Evolutionary conservation across 1,140 invertebrate species (phyloP).

Genomic region (Lasioglossum baleicum): DNA sequence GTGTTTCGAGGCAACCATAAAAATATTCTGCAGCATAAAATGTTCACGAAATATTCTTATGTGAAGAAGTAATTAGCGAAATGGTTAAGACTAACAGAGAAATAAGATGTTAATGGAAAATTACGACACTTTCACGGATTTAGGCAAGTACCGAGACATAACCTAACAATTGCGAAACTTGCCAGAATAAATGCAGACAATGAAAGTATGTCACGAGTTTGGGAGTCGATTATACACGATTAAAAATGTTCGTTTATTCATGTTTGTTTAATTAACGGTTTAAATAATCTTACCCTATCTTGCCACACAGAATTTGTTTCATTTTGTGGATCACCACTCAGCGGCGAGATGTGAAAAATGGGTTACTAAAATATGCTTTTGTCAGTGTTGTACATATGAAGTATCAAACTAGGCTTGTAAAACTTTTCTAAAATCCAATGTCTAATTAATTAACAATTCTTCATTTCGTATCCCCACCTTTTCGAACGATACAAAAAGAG

Average conservation of each 20-base stretch:
- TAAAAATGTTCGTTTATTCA: neutral
- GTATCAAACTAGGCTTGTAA: slow-evolving; percentile 57
- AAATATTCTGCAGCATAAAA: neutral
- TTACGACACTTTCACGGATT: neutral
- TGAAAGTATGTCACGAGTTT: neutral
- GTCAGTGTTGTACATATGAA: slow-evolving; percentile 35
- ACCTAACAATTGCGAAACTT: slow-evolving; percentile 42
- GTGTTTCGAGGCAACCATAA: neutral
- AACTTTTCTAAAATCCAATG: slow-evolving; percentile 49
- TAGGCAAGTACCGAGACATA: slow-evolving; percentile 18
- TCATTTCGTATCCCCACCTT: neutral
- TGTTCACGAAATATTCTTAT: neutral
- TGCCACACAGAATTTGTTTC: slow-evolving; percentile 80
- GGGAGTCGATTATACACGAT: neutral
- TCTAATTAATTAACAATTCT: slow-evolving; percentile 17
- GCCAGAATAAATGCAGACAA: neutral
- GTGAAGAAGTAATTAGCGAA: neutral
- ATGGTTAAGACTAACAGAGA: no score
- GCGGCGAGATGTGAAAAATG: slow-evolving; percentile 5
- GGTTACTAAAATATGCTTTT: slow-evolving; percentile 32
- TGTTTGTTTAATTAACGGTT: neutral
- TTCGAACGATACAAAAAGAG: neutral
- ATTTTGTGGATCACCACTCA: slow-evolving; percentile 67
- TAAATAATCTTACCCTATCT: slow-evolving; percentile 77
- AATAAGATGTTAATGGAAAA: neutral